Evolutionary conservation across 2,113 vertebrate species (phyloP), one percentile per base, ranked within the genome.

Genomic region (Sisor rabdophorus): DNA sequence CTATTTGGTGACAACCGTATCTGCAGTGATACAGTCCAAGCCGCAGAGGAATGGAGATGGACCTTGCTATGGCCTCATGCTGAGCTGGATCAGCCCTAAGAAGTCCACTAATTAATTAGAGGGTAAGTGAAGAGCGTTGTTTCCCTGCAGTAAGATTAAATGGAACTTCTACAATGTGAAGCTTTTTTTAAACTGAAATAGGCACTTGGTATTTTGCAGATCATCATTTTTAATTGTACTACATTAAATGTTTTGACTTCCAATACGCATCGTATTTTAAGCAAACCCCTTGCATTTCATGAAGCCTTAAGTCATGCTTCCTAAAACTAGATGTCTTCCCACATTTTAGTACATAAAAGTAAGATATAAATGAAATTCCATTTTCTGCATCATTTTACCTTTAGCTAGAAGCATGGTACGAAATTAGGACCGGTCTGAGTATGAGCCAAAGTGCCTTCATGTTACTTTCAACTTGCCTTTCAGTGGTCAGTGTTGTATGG

Each of bases 361-460:
- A 67, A 72, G 17, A 65, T 36, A 11, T n/a, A n/a, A n/a, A n/a
- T 58, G 19, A 71, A 24, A 30, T 30, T 75, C 75, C 26, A 75
- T 63, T 75, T 59, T 30, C 73, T 78, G 75, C 83, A 82, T 84
- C 44, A 28, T 48, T 76, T 64, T 76, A 56, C 47, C 64, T 52
- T 70, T 72, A 67, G 65, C 79, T 73, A 80, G 64, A 0, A 30
- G 71, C 72, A 81, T 79, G 81, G 80, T 84, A 77, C 84, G 84
- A 86, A 84, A 83, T 48, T 63, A 68, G 76, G 76, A 77, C 71
- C 78, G 78, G 8, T 71, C 82, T 69, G 55, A 82, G 52, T 76
- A 74, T 20, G 87, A 86, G 87, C 81, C 82, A 83, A 87, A 85
- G 60, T 82, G 86, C 26, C 3, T 71, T 75, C 30, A 73, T 24